Conservation (phyloP, 2,113 vertebrate genomes). For the Raja brachyura region DNA sequence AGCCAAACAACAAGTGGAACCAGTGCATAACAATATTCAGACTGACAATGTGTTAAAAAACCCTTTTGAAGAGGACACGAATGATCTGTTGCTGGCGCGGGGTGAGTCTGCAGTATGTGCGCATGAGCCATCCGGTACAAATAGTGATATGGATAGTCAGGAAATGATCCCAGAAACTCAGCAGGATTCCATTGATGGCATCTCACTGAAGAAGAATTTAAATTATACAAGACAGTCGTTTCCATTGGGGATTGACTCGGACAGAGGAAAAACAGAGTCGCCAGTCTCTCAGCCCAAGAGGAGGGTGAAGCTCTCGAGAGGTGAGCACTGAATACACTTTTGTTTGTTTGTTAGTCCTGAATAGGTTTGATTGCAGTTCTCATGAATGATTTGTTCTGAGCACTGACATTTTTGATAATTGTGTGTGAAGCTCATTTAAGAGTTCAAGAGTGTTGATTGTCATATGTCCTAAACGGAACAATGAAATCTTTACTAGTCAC, state of each 20-base stretch:
- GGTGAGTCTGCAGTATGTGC: no score
- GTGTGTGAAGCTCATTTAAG: background rate
- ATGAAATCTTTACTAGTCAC: no score
- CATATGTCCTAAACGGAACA: no score
- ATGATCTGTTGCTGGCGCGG: no score
- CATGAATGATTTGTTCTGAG: background rate
- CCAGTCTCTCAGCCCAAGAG: background rate
- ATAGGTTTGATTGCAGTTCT: background rate
- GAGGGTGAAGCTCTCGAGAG: background rate
- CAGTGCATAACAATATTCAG: background rate
- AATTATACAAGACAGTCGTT: background rate
- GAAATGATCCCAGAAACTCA: slow-evolving; percentile 22
- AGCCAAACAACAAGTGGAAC: background rate
- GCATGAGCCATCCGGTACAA: background rate
- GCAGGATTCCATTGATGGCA: background rate
- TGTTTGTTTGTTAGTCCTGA: background rate
- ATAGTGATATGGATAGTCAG: background rate
- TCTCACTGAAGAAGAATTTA: background rate
- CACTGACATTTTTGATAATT: background rate
- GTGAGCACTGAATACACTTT: background rate
- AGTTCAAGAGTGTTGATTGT: no score
- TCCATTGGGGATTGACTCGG: background rate
- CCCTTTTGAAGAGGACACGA: background rate
- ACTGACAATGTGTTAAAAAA: background rate
- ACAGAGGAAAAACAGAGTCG: background rate